Evolutionary conservation across 2,113 vertebrate genomes (phyloP).

Genomic region (Ploceus nigricollis): DNA sequence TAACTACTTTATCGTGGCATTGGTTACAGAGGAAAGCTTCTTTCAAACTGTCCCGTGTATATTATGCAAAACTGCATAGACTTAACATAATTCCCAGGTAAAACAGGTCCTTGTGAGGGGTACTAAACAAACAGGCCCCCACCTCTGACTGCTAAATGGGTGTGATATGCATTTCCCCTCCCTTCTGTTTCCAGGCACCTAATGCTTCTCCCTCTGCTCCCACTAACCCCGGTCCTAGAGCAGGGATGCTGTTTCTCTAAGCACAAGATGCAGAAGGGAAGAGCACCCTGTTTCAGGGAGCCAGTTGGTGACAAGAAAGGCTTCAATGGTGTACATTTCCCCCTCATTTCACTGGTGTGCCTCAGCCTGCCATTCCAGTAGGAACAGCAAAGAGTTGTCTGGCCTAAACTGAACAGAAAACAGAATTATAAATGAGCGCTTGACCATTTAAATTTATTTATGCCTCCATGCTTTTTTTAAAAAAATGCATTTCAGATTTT

Average conservation of each 20-base stretch:
- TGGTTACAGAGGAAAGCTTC: background rate
- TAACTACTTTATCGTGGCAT: rapidly evolving
- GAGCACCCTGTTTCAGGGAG: background rate
- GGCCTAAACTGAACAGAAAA: background rate
- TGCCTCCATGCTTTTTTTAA: background rate
- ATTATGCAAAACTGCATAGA: background rate
- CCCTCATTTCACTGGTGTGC: background rate
- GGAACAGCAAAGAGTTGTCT: background rate
- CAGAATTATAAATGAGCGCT: background rate
- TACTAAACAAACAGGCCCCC: background rate
- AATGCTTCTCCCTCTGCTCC: background rate
- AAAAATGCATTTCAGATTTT: background rate
- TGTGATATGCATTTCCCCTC: background rate
- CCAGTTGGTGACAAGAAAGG: background rate
- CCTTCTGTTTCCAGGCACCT: background rate
- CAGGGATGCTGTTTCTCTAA: background rate
- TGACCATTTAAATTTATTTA: background rate
- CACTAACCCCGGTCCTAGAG: background rate
- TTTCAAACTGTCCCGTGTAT: background rate
- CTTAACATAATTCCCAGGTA: background rate
- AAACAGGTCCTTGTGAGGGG: background rate
- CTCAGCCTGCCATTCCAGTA: background rate
- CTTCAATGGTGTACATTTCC: rapidly evolving
- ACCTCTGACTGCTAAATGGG: background rate
- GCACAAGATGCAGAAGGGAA: background rate